Conservation (phyloP, 2,888 invertebrate genomes). For the Phyto melanocephala region DNA sequence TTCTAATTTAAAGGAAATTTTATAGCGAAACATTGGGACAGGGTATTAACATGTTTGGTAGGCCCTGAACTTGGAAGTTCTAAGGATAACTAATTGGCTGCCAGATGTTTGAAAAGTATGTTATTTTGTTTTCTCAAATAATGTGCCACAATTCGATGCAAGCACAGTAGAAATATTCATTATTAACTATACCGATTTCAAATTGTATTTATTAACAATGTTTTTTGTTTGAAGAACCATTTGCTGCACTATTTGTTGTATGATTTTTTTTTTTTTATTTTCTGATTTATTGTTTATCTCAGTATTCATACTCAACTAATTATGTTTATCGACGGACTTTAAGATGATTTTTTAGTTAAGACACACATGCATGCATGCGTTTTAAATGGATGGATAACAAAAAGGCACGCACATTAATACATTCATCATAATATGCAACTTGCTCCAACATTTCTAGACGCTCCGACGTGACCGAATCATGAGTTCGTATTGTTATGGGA, state of each 20-base stretch:
- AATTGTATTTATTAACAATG: slow-evolving; percentile 14
- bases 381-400: neutral
- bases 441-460: neutral
- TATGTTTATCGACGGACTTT: slow-evolving; percentile 7
- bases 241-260: neutral
- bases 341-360: neutral
- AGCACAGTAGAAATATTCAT: neutral
- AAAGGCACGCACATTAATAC: neutral
- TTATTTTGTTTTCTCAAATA: neutral
- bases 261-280: neutral
- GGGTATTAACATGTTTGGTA: too few relatives aligned
- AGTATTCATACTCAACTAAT: slow-evolving; percentile 38
- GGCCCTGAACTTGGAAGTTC: too few relatives aligned
- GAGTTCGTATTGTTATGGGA: slow-evolving; percentile 20
- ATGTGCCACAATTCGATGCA: neutral
- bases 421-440: neutral
- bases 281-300: slow-evolving; percentile 20
- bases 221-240: neutral
- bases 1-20: too few relatives aligned
- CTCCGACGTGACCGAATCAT: neutral
- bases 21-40: too few relatives aligned
- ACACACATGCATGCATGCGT: neutral
- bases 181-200: neutral
- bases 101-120: slow-evolving; percentile 22
- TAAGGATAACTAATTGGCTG: neutral